Evolutionary conservation across 2,888 invertebrate genomes (phyloP).

Genomic region (Poecilus cupreus): DNA sequence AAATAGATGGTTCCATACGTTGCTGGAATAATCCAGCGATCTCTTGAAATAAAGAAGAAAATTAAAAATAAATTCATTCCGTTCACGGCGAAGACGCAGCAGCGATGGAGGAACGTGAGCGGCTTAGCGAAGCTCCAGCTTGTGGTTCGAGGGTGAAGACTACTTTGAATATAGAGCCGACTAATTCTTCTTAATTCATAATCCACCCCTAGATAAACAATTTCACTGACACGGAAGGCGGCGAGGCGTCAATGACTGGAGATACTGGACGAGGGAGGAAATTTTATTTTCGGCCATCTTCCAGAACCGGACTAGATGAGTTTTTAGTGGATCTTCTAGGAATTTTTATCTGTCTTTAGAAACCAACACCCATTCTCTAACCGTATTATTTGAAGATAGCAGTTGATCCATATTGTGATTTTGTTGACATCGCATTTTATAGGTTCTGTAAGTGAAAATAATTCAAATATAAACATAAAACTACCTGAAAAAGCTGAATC

Average conservation of each 20-base stretch:
- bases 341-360: too few species aligned
- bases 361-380: too few species aligned
- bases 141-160: constrained; percentile 2
- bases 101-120: constrained; percentile 17
- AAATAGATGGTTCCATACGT: constrained; percentile 30
- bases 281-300: not conserved
- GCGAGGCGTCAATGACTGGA: not conserved
- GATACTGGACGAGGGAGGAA: not conserved
- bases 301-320: too few species aligned
- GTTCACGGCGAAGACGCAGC: constrained; percentile 16
- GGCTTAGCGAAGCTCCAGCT: not conserved
- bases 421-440: too few species aligned
- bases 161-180: constrained; percentile 50
- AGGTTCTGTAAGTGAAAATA: too few species aligned
- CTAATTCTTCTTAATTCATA: constrained; percentile 56
- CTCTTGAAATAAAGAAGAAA: constrained; percentile 48
- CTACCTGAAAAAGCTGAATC: too few species aligned
- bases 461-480: too few species aligned
- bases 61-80: constrained; percentile 58
- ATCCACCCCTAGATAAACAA: constrained; percentile 17
- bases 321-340: too few species aligned
- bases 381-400: too few species aligned
- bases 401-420: too few species aligned
- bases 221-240: not conserved
- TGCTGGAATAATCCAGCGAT: constrained; percentile 3